These are phyloP conservation scores for Scelioninae gen. 1 DNA, from an alignment of 2,888 invertebrate genomes.

Conservation along the genomic window DNA sequence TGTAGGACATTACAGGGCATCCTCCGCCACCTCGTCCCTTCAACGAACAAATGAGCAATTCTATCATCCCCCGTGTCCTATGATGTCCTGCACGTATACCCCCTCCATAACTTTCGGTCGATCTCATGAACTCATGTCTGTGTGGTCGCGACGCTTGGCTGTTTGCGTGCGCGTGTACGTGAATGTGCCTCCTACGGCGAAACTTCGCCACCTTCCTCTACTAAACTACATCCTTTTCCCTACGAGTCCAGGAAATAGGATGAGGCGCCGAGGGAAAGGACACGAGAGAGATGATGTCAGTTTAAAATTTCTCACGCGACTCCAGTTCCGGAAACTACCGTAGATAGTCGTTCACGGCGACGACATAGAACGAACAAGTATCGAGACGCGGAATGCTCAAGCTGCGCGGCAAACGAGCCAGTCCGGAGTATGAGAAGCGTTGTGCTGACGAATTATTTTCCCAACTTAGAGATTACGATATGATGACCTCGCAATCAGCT, in stretches of 20 bases:
- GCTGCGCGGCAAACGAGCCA: constrained; percentile 53
- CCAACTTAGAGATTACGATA: constrained; percentile 74
- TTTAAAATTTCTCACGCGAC: constrained; percentile 83
- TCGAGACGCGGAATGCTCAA: constrained; percentile 61
- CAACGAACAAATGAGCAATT: constrained; percentile 84
- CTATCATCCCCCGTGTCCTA: constrained; percentile 82
- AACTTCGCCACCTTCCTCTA: constrained; percentile 71
- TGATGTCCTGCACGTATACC: constrained; percentile 82
- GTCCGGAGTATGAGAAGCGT: constrained; percentile 44
- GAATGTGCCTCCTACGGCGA: constrained; percentile 67
- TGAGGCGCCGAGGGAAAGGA: constrained; percentile 62
- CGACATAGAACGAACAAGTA: constrained; percentile 72
- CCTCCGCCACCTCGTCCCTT: constrained; percentile 79
- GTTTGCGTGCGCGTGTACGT: too few relatives aligned
- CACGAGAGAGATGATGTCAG: constrained; percentile 80
- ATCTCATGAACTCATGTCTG: constrained; percentile 38
- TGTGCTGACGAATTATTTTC: constrained; percentile 82
- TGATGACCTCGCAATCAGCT: constrained; percentile 64
- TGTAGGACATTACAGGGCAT: too few relatives aligned
- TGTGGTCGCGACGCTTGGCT: constrained; percentile 29
- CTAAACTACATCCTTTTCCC: constrained; percentile 71
- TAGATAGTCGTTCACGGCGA: constrained; percentile 72
- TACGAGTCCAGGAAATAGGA: constrained; percentile 67
- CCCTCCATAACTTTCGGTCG: constrained; percentile 71
- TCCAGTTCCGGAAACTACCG: constrained; percentile 79